phyloP scores from a whole-genome alignment of 92 coral and sea anemone species.

The Heliopora coerulea region DNA sequence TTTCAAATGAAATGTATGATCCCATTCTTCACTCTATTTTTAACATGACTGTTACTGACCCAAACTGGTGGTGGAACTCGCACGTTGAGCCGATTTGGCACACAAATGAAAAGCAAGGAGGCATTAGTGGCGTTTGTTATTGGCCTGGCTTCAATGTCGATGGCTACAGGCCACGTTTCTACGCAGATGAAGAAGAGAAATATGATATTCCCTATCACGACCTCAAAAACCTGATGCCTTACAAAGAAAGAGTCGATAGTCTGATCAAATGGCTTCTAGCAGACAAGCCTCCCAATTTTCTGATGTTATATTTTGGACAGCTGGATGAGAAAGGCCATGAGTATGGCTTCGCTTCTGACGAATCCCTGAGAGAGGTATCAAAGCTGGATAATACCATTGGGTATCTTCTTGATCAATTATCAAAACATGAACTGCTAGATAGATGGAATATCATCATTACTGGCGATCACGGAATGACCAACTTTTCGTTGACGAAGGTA shows the following conservation, averaged over 20 bases:
- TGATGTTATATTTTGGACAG: constrained; percentile 75
- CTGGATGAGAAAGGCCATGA: constrained; percentile 77
- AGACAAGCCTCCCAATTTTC: constrained; percentile 77
- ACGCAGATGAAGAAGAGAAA: constrained; percentile 43
- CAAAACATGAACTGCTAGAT: constrained; percentile 44
- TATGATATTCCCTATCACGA: constrained; percentile 58
- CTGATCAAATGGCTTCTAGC: constrained; percentile 62
- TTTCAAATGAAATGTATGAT: constrained; percentile 81
- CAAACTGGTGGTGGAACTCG: constrained; percentile 80
- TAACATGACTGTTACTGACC: constrained; percentile 61
- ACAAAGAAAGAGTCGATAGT: constrained; percentile 58
- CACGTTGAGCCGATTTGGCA: constrained; percentile 85
- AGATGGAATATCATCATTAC: constrained; percentile 68
- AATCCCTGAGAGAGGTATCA: constrained; percentile 48
- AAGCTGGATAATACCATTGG: constrained; percentile 66
- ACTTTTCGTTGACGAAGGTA: constrained; percentile 55
- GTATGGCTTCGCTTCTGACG: constrained; percentile 52
- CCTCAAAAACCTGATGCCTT: constrained; percentile 57
- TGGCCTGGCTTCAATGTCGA: constrained; percentile 89
- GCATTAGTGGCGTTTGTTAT: constrained; percentile 69
- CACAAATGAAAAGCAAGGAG: constrained; percentile 79
- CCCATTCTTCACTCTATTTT: constrained; percentile 59
- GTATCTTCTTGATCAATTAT: constrained; percentile 53
- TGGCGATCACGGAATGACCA: constrained; percentile 84
- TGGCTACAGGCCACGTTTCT: constrained; percentile 57